Evolutionary conservation across 2,113 vertebrate genomes (phyloP).

Genomic region (Riparia riparia): DNA sequence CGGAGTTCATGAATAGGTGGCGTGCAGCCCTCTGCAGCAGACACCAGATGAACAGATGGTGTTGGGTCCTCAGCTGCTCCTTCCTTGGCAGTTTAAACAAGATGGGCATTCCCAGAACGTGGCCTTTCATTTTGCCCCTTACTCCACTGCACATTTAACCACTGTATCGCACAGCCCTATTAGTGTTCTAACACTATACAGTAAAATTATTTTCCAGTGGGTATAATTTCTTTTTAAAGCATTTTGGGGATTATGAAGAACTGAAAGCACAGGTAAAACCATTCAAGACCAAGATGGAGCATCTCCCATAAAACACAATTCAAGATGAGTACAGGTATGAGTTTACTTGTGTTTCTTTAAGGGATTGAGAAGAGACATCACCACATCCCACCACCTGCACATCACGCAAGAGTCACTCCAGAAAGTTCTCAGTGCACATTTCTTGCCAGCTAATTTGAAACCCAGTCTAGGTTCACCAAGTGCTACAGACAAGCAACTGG

Average conservation of each 20-base stretch:
- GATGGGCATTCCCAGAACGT: neutral
- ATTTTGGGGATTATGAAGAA: neutral
- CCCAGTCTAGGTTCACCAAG: neutral
- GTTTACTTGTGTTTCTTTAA: neutral
- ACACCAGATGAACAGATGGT: neutral
- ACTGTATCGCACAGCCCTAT: neutral
- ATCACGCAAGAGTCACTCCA: neutral
- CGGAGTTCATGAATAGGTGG: neutral
- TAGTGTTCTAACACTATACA: neutral
- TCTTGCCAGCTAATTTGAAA: neutral
- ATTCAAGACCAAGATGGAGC: neutral
- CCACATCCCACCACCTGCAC: neutral
- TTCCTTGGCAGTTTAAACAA: neutral
- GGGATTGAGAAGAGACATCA: neutral
- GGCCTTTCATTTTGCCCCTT: neutral
- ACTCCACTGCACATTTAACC: neutral
- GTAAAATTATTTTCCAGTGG: neutral
- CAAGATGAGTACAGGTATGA: neutral
- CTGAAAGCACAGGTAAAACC: neutral
- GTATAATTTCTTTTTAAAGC: neutral
- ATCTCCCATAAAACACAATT: neutral
- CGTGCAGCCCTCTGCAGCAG: neutral
- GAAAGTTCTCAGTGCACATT: neutral
- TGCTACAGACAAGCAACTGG: neutral
- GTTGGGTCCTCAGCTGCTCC: neutral